Conservation (phyloP, 2,113 vertebrate genomes). For the Apeltes quadracus region DNA sequence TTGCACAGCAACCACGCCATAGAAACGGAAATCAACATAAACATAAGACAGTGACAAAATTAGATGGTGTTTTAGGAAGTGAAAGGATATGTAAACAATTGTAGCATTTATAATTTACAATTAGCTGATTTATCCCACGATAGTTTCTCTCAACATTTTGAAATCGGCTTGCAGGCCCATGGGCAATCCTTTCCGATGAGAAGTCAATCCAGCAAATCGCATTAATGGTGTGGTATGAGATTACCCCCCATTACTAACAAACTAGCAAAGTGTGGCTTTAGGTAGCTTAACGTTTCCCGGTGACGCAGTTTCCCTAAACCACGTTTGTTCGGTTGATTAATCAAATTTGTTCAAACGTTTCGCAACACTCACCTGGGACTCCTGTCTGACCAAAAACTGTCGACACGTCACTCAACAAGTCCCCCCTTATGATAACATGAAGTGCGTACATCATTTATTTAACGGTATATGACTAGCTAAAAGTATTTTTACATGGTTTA, state of each 20-base stretch:
- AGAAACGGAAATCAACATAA: background rate
- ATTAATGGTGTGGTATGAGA: background rate
- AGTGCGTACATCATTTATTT: background rate
- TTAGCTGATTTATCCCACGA: background rate
- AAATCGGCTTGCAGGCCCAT: background rate
- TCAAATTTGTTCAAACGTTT: background rate
- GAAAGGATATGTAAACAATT: background rate
- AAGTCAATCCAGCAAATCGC: rapidly evolving
- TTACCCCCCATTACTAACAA: constrained; percentile 15
- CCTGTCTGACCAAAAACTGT: too few relatives aligned
- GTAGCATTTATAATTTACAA: background rate
- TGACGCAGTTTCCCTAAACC: rapidly evolving
- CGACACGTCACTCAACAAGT: background rate
- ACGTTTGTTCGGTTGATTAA: background rate
- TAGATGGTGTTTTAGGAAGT: background rate
- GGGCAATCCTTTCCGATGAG: background rate
- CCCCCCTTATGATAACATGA: background rate
- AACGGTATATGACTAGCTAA: background rate
- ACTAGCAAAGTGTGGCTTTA: background rate
- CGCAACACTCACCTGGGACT: rapidly evolving
- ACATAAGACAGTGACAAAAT: too few relatives aligned
- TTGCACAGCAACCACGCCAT: background rate
- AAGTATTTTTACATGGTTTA: background rate
- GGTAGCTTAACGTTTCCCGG: background rate
- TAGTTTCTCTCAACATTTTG: background rate